These are phyloP conservation scores for Tryphoninae sp. DNA, from an alignment of 2,888 invertebrate genomes.

Conservation along the genomic window DNA sequence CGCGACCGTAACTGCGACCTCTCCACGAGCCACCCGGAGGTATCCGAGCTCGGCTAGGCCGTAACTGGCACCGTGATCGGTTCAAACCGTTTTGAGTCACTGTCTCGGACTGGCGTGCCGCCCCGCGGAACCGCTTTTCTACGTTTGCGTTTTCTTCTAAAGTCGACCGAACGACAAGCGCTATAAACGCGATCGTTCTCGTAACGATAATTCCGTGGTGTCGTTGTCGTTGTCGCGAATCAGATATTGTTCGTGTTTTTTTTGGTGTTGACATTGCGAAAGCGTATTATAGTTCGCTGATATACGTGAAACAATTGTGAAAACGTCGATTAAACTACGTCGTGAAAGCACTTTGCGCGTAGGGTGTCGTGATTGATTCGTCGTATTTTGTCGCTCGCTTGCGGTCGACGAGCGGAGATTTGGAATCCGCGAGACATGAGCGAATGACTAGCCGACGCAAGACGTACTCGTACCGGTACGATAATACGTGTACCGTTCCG, in stretches of 20 bases:
- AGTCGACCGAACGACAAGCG: neutral
- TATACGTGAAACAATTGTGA: conserved; percentile 6
- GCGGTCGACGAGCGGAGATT: neutral
- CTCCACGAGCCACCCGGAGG: conserved; percentile 36
- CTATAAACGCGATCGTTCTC: too few relatives aligned
- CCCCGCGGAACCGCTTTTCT: conserved; percentile 58
- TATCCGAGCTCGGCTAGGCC: conserved; percentile 63
- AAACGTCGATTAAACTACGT: neutral
- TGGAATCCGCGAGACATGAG: neutral
- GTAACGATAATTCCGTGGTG: too few relatives aligned
- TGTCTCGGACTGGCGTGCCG: conserved; percentile 76
- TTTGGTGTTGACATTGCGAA: neutral
- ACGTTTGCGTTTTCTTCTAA: conserved; percentile 43
- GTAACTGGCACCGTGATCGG: conserved; percentile 79
- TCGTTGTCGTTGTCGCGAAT: neutral
- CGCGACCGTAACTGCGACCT: conserved; percentile 20
- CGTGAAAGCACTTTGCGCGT: conserved; percentile 10
- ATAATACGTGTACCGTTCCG: conserved; percentile 25
- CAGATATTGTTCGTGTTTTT: neutral
- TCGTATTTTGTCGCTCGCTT: neutral
- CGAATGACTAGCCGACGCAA: conserved; percentile 50
- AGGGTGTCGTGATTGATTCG: conserved; percentile 5
- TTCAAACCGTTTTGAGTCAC: conserved; percentile 82
- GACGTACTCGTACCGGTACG: neutral
- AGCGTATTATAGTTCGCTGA: neutral